These are phyloP conservation scores for Limnodromus scolopaceus DNA, from an alignment of 2,797 vertebrate genomes.

Conservation along the genomic window DNA sequence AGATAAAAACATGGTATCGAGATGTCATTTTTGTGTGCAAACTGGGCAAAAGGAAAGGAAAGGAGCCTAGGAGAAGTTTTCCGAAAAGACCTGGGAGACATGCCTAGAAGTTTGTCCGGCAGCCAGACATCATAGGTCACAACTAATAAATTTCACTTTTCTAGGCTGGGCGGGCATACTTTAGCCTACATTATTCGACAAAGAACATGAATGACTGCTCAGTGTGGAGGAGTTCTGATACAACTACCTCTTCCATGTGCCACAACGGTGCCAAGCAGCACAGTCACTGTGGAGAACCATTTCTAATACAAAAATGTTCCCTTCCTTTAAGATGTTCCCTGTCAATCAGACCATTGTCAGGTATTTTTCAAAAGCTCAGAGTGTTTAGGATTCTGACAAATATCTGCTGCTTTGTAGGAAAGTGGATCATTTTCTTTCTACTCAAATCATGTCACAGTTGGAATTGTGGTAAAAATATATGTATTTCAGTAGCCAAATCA, in stretches of 20 bases:
- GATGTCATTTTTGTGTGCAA: not conserved
- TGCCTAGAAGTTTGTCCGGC: conserved; percentile 10
- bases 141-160: conserved; percentile 51
- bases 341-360: not conserved
- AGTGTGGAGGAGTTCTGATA: not conserved
- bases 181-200: not conserved
- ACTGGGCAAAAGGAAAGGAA: not conserved
- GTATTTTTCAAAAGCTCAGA: not conserved
- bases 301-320: not conserved
- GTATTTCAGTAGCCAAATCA: conserved; percentile 34
- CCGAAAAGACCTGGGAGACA: conserved; percentile 3
- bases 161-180: not conserved
- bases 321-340: not conserved
- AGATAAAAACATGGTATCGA: not conserved
- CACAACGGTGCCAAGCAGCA: not conserved
- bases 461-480: not conserved
- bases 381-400: not conserved
- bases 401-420: not conserved
- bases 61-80: not conserved
- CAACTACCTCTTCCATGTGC: not conserved
- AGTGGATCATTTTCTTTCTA: not conserved
- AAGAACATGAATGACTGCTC: not conserved
- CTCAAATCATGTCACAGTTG: not conserved
- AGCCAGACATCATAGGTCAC: conserved; percentile 29
- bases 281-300: not conserved